Base-by-base conservation (phyloP, 1,140 invertebrate species). In the Holotrichia oblita region DNA sequence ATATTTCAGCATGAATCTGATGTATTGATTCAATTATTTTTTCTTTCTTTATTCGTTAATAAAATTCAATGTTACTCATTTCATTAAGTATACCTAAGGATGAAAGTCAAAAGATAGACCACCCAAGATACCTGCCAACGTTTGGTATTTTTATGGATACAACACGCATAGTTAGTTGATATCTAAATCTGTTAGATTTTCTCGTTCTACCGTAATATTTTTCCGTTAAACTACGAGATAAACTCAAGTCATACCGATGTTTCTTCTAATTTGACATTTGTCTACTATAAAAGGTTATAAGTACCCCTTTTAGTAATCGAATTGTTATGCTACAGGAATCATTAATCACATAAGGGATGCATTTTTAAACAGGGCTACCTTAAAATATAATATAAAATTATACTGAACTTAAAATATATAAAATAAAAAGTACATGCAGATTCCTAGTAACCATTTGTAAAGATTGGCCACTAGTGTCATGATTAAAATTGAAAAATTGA, bases 41-140 rank as follows among this genome's bases (percentile, higher is more conserved):
- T 55, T 9, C 22, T 14, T 10, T 17, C 9, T 69, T 24, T 14
- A 0, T 10, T 22, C 12, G 61, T 20, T 2, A 69, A 27, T 69
- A 69, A 69, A 8, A 14, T 9, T n/a, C 2, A 14, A 22, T 22
- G 22, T 12, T n/a, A 34, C 17, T 69, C 4, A 3, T 12, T 12
- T 10, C 6, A 22, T 14, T 69, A 55, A 3, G 14, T 22, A 22
- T 17, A n/a, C n/a, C n/a, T n/a, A n/a, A 22, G 22, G 61, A 20
- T 69, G 22, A 6, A 69, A 34, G 22, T 17, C 24, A 69, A 69
- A 69, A 69, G 9, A n/a, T 9, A 14, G 61, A 69, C 61, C 61
- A 69, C 61, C 61, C 61, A 69, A 7, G 61, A 27, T 22, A 69
- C 22, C 22, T 69, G 61, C 22, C 61, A 69, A 27, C 61, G 61